Conservation (phyloP, 2,113 vertebrate species). For the Odontophorus gujanensis region DNA sequence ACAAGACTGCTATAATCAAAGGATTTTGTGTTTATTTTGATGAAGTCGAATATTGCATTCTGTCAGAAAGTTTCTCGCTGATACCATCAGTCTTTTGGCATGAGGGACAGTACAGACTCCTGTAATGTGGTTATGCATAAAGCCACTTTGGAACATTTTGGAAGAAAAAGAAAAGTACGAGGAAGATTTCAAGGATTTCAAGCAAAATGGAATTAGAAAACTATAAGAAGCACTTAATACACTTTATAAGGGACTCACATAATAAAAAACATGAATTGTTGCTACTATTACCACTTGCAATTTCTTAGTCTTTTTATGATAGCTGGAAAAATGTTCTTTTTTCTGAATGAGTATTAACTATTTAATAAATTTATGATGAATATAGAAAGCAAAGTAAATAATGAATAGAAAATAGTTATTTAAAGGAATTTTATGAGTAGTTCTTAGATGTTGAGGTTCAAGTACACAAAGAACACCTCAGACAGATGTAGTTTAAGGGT, state of each 20-base stretch:
- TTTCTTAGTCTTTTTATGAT: not conserved
- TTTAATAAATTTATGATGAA: not conserved
- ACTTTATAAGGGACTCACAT: not conserved
- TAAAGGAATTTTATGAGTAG: not conserved
- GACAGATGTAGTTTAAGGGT: not conserved
- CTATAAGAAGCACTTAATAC: not conserved
- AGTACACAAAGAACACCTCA: not conserved
- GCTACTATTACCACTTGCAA: not conserved
- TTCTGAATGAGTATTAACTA: not conserved
- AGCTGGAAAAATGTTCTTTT: not conserved
- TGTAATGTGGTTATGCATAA: not conserved
- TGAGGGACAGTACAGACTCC: not conserved
- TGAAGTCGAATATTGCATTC: not conserved
- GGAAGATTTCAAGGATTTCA: not conserved
- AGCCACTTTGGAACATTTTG: not conserved
- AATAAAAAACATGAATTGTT: not conserved
- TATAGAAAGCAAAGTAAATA: not conserved
- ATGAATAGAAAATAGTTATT: not conserved
- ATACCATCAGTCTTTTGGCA: not conserved
- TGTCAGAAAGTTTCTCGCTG: not conserved
- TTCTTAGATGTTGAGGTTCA: not conserved
- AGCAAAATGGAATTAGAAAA: not conserved
- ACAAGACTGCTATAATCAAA: not conserved
- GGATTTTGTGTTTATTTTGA: slow-evolving; percentile 20
- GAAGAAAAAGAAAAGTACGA: not conserved